Base-by-base conservation (phyloP, 2,797 vertebrate species). In the Peromyscus nudipes region DNA sequence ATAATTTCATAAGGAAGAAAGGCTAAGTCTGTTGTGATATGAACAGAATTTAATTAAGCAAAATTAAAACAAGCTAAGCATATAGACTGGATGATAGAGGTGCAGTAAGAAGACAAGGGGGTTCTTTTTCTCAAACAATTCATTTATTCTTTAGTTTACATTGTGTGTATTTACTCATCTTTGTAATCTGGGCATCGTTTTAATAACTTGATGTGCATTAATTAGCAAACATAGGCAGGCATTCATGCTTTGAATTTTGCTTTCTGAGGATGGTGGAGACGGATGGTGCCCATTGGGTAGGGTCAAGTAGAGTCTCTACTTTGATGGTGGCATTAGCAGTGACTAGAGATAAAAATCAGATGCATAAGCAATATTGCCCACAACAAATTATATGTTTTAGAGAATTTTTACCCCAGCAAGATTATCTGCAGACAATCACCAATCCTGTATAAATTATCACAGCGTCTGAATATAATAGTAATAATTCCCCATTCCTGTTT, bases 371-470 rank as follows among this genome's bases (percentile, higher is more conserved):
- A 25, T 4, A 52, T 27, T 60, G 19, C 16, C 16, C 67, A 73
- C 40, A 4, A 57, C 37, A 87, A 73, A 65, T 3, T 52, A 14
- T 7, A 52, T 90, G 10, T 76, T 89, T 75, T 69, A 40, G 34
- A 79, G 95, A 93, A 88, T 27, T 17, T 1, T 34, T 67, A 43
- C 37, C 3, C 21, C 37, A 52, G 3, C 79, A 69, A 71, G 4
- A 2, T 2, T 87, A 3, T 80, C 21, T 37, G 17, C 31, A 75
- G 11, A 76, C 2, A 21, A 4, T 16, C 80, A 19, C 49, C 40
- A 25, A 57, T 81, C 88, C 16, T 83, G 17, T 31, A 64, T 75
- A 23, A 77, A 88, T 94, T 94, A 90, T 27, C 34, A 34, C 29
- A 34, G 17, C 91, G 77, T 92, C 4, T 34, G 29, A 94, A 91